Base-by-base conservation (phyloP, 2,888 invertebrate species). In the Glaucopsyche alexis region DNA sequence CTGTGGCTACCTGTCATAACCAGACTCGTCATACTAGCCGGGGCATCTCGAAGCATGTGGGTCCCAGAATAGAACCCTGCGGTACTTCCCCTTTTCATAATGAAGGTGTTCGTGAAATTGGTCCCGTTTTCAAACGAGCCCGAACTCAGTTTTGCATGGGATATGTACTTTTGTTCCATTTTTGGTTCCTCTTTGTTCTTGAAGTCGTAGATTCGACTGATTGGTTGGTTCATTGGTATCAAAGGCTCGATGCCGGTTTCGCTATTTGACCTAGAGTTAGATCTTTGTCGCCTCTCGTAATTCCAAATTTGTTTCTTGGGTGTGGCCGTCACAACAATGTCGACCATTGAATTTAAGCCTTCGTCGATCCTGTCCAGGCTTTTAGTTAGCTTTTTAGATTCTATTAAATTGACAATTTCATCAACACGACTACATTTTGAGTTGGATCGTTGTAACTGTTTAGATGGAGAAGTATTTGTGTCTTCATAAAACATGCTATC, bases 291-390 rank as follows among this genome's bases (percentile, higher is more conserved):
- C 78, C 86, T 86, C 74, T 91, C 91, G 73, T 91, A 93, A 47
- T 91, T 86, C 88, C 90, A 90, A 2, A 83, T 79, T 0, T 87
- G 83, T 75, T 89, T 91, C 66, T 87, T 91, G 5, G 94, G 93
- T 74, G 94, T 94, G 7, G 93, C 88, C n/a, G 95, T 93, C 76
- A 96, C 93, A 0, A 96, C 95, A 52, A 96, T 95, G 80, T 95
- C 95, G 0, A 96, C 95, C 94, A 96, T 95, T 0, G 96, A 94
- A 80, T 96, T 94, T 40, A 96, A 84, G 19, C 96, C 95, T 83
- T 94, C 95, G 81, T 96, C 96, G 64, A 97, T 95, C 74, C 96
- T 94, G 78, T 97, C 97, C 70, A 97, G 86, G 78, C 97, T 97
- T 86, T 97, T 97, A 0, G 96, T 95, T 65, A 95, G 84, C 71